Evolutionary conservation across 2,797 vertebrate species (phyloP).

Genomic region (Hirundo rustica): DNA sequence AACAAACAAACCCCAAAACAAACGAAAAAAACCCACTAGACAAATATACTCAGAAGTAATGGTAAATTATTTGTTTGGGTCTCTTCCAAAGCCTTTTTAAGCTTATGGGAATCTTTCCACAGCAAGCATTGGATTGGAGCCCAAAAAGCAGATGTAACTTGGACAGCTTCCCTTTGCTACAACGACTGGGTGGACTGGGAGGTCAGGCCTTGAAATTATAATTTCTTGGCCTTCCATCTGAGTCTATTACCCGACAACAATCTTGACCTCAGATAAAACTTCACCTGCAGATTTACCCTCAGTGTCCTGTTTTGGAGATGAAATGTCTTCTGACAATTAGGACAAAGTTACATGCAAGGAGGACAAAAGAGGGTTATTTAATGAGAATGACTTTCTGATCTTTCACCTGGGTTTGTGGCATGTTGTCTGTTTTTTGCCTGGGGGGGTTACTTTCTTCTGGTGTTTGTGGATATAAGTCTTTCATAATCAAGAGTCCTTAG

Average conservation of each 20-base stretch:
- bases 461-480: background rate
- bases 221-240: background rate
- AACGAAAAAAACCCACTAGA: background rate
- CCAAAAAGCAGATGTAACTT: constrained; percentile 18
- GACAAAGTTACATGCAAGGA: background rate
- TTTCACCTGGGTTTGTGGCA: background rate
- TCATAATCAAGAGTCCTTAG: background rate
- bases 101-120: constrained; percentile 18
- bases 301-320: background rate
- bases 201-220: background rate
- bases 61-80: background rate
- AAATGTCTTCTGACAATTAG: background rate
- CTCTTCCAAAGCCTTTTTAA: constrained; percentile 8
- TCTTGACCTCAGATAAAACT: background rate
- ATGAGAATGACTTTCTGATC: background rate
- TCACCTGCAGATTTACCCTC: background rate
- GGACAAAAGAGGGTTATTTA: background rate
- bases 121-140: constrained; percentile 7
- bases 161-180: background rate
- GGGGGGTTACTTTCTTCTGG: background rate
- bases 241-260: background rate
- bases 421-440: background rate
- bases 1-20: too few relatives aligned
- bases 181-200: background rate
- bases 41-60: background rate